Evolutionary conservation across 1,140 invertebrate species (phyloP).

Genomic region (Aphaenogaster rudis): DNA sequence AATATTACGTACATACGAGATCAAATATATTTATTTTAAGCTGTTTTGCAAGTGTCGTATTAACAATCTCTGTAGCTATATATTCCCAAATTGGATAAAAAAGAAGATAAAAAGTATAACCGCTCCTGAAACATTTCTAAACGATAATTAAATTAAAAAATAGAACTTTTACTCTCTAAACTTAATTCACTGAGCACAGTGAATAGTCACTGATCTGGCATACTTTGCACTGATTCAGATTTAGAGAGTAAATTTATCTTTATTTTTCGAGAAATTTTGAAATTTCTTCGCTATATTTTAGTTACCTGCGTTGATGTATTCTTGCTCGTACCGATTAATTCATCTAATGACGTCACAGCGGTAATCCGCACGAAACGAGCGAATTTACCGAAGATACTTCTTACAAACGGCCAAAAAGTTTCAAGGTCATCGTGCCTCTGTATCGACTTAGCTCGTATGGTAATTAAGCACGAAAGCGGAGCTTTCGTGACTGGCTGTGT

Average conservation of each 20-base stretch:
- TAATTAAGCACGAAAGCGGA: conserved; percentile 67
- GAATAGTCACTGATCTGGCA: too few species aligned
- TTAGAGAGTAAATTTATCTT: neutral
- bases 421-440: conserved; percentile 57
- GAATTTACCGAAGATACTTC: conserved; percentile 19
- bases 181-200: too few species aligned
- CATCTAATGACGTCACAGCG: neutral
- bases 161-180: neutral
- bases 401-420: conserved; percentile 38
- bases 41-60: neutral
- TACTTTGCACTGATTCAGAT: too few species aligned
- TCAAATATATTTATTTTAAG: neutral
- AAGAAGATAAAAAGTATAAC: neutral
- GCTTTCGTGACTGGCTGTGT: conserved; percentile 72
- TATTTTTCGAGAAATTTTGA: neutral
- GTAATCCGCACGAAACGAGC: neutral
- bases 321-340: neutral
- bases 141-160: neutral
- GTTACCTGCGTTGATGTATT: neutral
- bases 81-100: neutral
- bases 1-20: neutral
- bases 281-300: neutral
- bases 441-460: conserved; percentile 62
- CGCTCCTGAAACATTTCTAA: neutral
- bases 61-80: neutral